Base-by-base conservation (phyloP, 2,888 invertebrate species). In the Germaria angustata region DNA sequence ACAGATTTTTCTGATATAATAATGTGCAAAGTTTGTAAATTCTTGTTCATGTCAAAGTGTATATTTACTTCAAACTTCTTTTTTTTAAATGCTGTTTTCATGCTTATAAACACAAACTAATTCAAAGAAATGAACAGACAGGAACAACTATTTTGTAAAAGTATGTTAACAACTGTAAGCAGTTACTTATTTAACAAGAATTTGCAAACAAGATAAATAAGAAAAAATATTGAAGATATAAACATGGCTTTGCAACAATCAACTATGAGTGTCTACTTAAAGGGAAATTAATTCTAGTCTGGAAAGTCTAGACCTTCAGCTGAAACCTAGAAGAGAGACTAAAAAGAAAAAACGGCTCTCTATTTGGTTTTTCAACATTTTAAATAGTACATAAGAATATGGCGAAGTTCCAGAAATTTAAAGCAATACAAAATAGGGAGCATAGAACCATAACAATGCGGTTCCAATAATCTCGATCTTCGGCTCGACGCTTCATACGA, bases 1-100 rank as follows among this genome's bases (percentile, higher is more conserved):
- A n/a, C n/a, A n/a, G n/a, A n/a, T n/a, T n/a, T n/a, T 46, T 49
- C 13, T 61, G 46, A 78, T 63, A 71, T 57, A 15, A 46, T 72
- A 72, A 72, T 71, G 84, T 71, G 68, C 68, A 76, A 84, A 76
- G 79, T 72, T 81, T 28, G 63, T 69, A 75, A 53, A 68, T 75
- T 49, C 61, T 20, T 41, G 39, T 44, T 46, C n/a, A 65, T 46
- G 80, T 69, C 49, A 72, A 57, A 5, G 28, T 28, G 3, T 72
- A 15, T 65, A 55, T 11, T 55, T 61, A 51, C 2, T 24, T n/a
- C n/a, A 24, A 24, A 9, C n/a, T 24, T 8, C 20, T 20, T 46
- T 46, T 20, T 15, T 20, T 46, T 20, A 46, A 46, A 46, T 46
- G 15, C 20, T 9, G n/a, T 17, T 44, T 17, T 44, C 9, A 17